These are phyloP conservation scores for Apostichopus parvimensis DNA, from an alignment of 35 echinoderm and acorn worm genomes.

Conservation along the genomic window DNA sequence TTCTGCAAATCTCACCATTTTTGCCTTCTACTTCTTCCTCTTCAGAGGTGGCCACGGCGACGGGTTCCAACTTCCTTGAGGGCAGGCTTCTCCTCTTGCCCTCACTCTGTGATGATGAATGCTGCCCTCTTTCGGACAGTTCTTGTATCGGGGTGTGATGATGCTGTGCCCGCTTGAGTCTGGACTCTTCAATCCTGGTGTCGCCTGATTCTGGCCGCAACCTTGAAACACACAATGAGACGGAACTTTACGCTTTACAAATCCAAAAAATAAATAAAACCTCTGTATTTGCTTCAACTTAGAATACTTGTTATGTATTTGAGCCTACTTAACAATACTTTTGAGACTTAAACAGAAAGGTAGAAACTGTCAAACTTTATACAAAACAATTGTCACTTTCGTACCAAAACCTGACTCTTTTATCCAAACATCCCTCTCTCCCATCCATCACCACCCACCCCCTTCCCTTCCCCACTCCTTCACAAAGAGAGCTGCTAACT, in stretches of 20 bases:
- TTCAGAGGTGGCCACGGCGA: neutral
- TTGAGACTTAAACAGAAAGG: no score
- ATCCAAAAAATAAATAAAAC: no score
- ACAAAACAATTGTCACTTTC: no score
- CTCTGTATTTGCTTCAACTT: no score
- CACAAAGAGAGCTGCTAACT: no score
- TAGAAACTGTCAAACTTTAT: no score
- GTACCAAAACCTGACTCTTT: no score
- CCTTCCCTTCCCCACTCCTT: no score
- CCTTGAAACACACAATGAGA: neutral
- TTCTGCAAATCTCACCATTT: neutral
- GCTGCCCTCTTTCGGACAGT: constrained; percentile 23
- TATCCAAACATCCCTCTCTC: no score
- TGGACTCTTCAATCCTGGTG: neutral
- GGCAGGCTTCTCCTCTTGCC: neutral
- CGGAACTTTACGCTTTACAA: neutral
- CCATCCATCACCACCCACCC: no score
- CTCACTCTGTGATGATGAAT: constrained; percentile 34
- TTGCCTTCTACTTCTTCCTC: constrained; percentile 3
- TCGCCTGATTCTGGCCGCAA: neutral
- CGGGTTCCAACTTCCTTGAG: neutral
- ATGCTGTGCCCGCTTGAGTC: neutral
- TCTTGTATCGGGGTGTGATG: constrained; percentile 46
- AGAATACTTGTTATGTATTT: no score
- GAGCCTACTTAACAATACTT: no score